Evolutionary conservation across 1,140 invertebrate genomes (phyloP), one percentile per base, ranked within the genome.

Genomic region (Drosophila sturtevanti): DNA sequence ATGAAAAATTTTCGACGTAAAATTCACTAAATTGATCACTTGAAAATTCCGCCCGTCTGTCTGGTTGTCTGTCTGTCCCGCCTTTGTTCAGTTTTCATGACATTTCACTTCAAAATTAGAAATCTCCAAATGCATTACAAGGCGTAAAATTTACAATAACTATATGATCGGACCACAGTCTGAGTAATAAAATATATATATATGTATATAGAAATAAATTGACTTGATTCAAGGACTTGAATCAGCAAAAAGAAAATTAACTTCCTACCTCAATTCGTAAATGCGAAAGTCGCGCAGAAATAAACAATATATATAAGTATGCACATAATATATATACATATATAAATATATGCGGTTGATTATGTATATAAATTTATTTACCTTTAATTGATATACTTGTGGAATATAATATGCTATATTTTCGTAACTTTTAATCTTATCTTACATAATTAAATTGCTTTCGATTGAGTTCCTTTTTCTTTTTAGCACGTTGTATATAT

Each of bases 381-480:
- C 41, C 41, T 48, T 48, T 48, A 48, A 48, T 48, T 44, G 41
- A 18, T 18, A 14, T 44, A 18, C 41, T 44, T 14, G 41, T 9
- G 16, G 41, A 44, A 44, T 44, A 44, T 44, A 9, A 44, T 44
- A 21, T 48, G 41, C 41, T 48, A 48, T 48, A 48, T 48, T 48
- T 48, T 48, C 4, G 21, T 48, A 48, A 21, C 9, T 48, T 48
- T 48, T 48, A 48, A 48, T 48, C 41, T 48, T 48, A 48, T 48
- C 41, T 48, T 16, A 48, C 41, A 48, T 48, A 48, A 48, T 48
- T 48, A 16, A 48, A 48, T 48, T 48, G 41, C 9, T 48, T 18
- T 31, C 27, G 5, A 31, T 4, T 31, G 27, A 31, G 7, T 31
- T 31, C 27, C 27, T 31, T 31, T 31, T 31, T 31, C 27, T 31